Evolutionary conservation across 2,797 vertebrate genomes (phyloP).

Genomic region (Gallirallus australis): DNA sequence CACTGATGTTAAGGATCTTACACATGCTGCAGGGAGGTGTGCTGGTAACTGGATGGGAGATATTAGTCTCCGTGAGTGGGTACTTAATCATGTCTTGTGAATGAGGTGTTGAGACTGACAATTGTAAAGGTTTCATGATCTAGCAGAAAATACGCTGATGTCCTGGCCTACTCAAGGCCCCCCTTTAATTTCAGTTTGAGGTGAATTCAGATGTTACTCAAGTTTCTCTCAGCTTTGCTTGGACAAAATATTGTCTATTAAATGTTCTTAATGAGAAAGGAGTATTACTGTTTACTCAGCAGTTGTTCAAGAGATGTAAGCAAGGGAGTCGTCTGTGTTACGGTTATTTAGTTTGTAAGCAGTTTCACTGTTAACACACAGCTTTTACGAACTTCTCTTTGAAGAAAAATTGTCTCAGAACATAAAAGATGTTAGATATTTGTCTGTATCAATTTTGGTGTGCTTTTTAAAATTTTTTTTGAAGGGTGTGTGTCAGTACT

Average conservation of each 20-base stretch:
- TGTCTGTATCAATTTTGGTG: not conserved
- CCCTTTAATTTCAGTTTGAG: not conserved
- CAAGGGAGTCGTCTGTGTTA: not conserved
- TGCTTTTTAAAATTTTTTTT: not conserved
- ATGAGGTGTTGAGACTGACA: slow-evolving; percentile 31
- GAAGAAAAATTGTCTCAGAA: not conserved
- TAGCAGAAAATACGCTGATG: not conserved
- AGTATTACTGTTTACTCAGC: not conserved
- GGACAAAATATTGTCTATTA: not conserved
- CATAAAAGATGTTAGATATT: not conserved
- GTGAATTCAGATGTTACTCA: not conserved
- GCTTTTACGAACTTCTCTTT: not conserved
- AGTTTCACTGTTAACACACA: not conserved
- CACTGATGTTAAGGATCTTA: not conserved
- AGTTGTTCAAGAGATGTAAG: not conserved
- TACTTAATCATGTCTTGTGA: slow-evolving; percentile 14
- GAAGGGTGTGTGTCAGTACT: accelerated
- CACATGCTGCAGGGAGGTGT: not conserved
- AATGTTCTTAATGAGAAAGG: not conserved
- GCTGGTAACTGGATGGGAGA: not conserved
- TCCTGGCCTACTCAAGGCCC: not conserved
- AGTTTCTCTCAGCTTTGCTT: not conserved
- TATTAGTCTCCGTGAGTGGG: not conserved
- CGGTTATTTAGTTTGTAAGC: not conserved
- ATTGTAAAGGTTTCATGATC: slow-evolving; percentile 41